Percentiles rank a stretch among this genome's conserved stretches.
These are phyloP conservation scores for Crotalus tigris DNA, from an alignment of 2,113 vertebrate genomes.

Conservation along the genomic window DNA sequence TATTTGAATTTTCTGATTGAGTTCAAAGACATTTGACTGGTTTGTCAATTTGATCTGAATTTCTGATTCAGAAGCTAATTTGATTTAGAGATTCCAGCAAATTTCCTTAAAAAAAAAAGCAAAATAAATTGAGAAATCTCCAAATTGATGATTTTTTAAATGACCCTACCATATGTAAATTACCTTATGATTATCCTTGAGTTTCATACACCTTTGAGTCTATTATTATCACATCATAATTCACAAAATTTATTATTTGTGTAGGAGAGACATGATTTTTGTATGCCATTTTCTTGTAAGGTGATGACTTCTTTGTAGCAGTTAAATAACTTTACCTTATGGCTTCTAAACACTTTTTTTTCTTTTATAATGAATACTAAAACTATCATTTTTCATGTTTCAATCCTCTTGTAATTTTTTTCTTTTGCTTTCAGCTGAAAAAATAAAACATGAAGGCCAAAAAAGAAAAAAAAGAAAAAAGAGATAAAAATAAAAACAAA, in stretches of 20 bases:
- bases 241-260: not conserved
- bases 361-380: not conserved
- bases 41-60: not conserved
- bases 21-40: not conserved
- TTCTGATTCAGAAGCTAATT: not conserved
- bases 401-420: not conserved
- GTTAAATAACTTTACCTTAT: not conserved
- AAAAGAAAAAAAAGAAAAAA: not conserved
- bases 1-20: not conserved
- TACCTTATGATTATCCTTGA: not conserved
- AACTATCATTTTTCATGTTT: not conserved
- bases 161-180: not conserved
- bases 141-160: not conserved
- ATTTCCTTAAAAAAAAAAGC: not conserved
- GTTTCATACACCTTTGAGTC: not conserved
- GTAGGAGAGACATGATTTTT: not conserved
- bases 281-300: not conserved
- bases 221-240: not conserved
- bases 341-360: not conserved
- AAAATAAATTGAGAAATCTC: not conserved
- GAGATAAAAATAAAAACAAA: not conserved
- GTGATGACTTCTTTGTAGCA: not conserved
- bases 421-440: not conserved
- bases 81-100: not conserved
- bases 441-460: not conserved